These are phyloP conservation scores for Oryctolagus cuniculus DNA, from an alignment of 2,113 vertebrate species.

Conservation along the genomic window DNA sequence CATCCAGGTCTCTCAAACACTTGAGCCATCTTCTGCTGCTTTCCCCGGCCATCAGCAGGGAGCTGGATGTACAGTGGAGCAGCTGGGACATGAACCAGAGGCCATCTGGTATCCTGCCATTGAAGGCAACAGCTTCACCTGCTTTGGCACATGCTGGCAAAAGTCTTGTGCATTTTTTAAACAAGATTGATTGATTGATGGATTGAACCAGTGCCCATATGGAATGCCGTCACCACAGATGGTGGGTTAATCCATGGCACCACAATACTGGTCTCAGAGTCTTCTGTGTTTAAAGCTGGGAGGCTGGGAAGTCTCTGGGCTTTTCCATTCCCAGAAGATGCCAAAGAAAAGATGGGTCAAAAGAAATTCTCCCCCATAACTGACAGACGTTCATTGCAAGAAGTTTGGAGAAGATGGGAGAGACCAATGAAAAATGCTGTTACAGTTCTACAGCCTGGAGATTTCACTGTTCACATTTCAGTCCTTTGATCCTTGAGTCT, in stretches of 20 bases:
- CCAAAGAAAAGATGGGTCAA: constrained; percentile 27
- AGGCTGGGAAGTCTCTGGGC: neutral
- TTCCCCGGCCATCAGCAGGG: no score
- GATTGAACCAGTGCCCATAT: no score
- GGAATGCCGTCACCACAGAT: neutral
- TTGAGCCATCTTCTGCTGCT: no score
- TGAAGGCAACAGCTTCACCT: no score
- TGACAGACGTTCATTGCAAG: constrained; percentile 14
- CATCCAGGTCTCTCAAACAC: no score
- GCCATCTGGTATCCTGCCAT: no score
- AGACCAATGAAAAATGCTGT: constrained; percentile 10
- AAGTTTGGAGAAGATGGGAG: constrained; percentile 14
- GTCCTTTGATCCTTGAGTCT: neutral
- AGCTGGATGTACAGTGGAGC: no score
- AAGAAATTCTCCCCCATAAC: neutral
- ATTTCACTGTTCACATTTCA: neutral
- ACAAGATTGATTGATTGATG: no score
- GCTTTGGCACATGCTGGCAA: no score
- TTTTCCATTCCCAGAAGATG: constrained; percentile 8
- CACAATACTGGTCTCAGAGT: neutral
- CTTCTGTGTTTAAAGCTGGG: neutral
- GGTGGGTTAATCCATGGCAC: neutral
- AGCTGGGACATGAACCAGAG: no score
- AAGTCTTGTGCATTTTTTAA: no score
- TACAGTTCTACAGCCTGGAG: neutral